These are phyloP conservation scores for Oryzias dopingdopingensis DNA, from an alignment of 2,797 vertebrate species.

Conservation along the genomic window DNA sequence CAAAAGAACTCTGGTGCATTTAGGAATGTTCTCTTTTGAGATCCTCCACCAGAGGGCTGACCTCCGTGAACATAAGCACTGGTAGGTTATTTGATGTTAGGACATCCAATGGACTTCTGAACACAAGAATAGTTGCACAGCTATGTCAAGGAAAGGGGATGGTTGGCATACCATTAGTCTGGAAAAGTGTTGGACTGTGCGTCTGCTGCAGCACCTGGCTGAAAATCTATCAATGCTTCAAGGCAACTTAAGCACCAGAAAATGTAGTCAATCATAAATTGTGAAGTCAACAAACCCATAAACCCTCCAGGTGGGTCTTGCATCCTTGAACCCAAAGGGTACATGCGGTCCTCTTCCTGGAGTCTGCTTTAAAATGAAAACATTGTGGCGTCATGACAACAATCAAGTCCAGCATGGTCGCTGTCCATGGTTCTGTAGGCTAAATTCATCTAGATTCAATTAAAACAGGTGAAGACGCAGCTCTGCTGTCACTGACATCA, in stretches of 20 bases:
- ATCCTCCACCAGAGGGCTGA: no score
- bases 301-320: background rate
- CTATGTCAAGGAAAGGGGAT: background rate
- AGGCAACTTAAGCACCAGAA: background rate
- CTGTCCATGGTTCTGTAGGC: constrained; percentile 76
- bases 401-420: constrained; percentile 19
- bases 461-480: constrained; percentile 9
- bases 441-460: constrained; percentile 12
- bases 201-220: background rate
- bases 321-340: background rate
- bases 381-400: background rate
- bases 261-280: background rate
- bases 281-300: no score
- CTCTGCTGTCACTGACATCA: constrained; percentile 10
- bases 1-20: no score
- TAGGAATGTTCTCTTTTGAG: no score
- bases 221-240: background rate
- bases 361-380: background rate
- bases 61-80: background rate
- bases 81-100: background rate
- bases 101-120: background rate
- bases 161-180: constrained; percentile 1
- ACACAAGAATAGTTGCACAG: background rate
- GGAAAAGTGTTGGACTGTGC: background rate
- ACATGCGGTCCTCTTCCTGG: background rate